These are phyloP conservation scores for Centrocercus urophasianus DNA, from an alignment of 2,113 vertebrate species.

Conservation along the genomic window DNA sequence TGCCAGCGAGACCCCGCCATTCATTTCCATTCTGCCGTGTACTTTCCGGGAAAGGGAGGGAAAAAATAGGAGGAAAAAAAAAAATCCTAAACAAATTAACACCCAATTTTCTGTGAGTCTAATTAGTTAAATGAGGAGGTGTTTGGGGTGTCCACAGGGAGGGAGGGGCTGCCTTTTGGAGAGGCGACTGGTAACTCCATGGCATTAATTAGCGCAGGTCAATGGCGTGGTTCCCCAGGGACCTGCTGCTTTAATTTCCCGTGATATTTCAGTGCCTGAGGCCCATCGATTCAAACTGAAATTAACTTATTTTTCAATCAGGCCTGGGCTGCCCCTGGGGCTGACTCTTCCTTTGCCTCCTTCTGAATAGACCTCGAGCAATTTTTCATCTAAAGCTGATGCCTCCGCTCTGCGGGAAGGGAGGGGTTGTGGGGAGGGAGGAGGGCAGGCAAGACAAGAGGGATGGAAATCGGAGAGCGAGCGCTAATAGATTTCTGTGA, in stretches of 20 bases:
- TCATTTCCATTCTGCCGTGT: slow-evolving; percentile 85
- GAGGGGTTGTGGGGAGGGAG: slow-evolving; percentile 47
- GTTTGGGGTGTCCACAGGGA: slow-evolving; percentile 76
- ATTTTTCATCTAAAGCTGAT: slow-evolving; percentile 90
- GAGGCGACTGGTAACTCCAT: slow-evolving; percentile 84
- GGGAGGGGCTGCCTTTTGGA: slow-evolving; percentile 62
- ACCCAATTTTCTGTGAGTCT: slow-evolving; percentile 95
- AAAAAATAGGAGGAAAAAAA: slow-evolving; percentile 70
- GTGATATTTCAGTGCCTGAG: slow-evolving; percentile 99
- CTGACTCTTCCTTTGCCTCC: slow-evolving; percentile 89
- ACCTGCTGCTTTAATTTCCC: slow-evolving; percentile 99
- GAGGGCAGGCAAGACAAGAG: slow-evolving; percentile 50
- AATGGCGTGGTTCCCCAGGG: slow-evolving; percentile 92
- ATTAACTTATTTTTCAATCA: slow-evolving; percentile 99
- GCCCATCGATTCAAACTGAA: slow-evolving; percentile 99
- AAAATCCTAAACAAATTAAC: slow-evolving; percentile 93
- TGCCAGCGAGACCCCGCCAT: slow-evolving; percentile 91
- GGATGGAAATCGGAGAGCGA: slow-evolving; percentile 67
- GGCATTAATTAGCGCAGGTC: slow-evolving; percentile 99
- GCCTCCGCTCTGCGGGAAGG: slow-evolving; percentile 56
- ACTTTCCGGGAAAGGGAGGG: slow-evolving; percentile 60
- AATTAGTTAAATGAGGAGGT: slow-evolving; percentile 99
- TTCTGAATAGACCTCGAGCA: slow-evolving; percentile 89
- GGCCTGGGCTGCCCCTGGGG: slow-evolving; percentile 92
- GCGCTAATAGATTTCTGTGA: slow-evolving; percentile 62